These are phyloP conservation scores for Drosophila azteca DNA, from an alignment of 1,140 invertebrate species.

Conservation along the genomic window DNA sequence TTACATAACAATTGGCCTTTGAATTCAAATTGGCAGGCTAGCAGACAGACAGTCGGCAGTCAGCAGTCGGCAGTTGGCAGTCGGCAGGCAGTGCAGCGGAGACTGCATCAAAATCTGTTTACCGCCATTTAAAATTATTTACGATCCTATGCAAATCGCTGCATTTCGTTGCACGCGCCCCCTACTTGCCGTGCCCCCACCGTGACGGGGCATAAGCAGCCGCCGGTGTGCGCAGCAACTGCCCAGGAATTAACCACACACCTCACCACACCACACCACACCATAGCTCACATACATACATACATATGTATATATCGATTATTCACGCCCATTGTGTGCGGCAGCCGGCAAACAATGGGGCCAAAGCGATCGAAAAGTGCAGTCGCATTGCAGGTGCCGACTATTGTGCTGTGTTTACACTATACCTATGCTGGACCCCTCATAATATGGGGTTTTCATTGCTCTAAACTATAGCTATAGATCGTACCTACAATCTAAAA, in stretches of 20 bases:
- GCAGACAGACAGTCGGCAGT: not conserved
- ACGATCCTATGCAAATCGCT: slow-evolving; percentile 60
- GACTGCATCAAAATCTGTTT: slow-evolving; percentile 58
- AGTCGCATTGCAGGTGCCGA: slow-evolving; percentile 23
- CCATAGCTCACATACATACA: no score
- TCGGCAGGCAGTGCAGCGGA: not conserved
- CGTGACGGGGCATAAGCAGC: slow-evolving; percentile 56
- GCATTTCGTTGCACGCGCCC: slow-evolving; percentile 37
- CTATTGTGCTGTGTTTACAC: no score
- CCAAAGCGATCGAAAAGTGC: not conserved
- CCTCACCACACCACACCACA: no score
- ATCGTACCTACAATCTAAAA: no score
- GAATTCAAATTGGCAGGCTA: slow-evolving; percentile 63
- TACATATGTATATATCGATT: slow-evolving; percentile 51
- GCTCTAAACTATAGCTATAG: no score
- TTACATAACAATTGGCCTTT: slow-evolving; percentile 79
- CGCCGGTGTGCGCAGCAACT: not conserved
- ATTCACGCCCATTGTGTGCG: slow-evolving; percentile 59
- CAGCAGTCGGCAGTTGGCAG: slow-evolving; percentile 1
- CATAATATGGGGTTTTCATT: no score
- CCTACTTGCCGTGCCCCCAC: slow-evolving; percentile 11
- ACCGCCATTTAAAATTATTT: slow-evolving; percentile 71
- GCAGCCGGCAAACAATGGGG: slow-evolving; percentile 2
- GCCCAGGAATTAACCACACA: slow-evolving; percentile 41
- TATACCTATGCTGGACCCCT: no score